These are phyloP conservation scores for Suncus etruscus DNA, from an alignment of 2,113 vertebrate species.

Conservation along the genomic window DNA sequence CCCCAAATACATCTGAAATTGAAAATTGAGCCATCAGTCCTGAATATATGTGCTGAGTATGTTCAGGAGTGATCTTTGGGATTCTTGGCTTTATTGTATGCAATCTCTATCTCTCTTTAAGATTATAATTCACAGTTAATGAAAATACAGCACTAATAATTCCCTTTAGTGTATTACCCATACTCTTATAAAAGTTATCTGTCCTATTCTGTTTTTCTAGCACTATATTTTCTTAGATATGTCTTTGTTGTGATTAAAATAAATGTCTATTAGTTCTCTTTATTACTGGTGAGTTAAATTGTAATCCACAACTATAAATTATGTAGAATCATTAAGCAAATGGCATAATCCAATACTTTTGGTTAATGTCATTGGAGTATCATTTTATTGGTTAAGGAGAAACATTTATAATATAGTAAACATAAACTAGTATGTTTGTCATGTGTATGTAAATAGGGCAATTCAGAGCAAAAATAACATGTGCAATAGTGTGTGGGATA, in stretches of 20 bases:
- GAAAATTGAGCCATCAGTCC: too few species aligned
- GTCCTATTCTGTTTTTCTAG: not conserved
- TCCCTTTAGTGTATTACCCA: not conserved
- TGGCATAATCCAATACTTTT: slow-evolving; percentile 36
- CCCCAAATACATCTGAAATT: too few species aligned
- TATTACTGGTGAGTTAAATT: slow-evolving; percentile 7
- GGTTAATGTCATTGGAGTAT: slow-evolving; percentile 36
- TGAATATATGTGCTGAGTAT: too few species aligned
- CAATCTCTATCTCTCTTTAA: too few species aligned
- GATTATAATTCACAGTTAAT: not conserved
- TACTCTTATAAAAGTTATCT: not conserved
- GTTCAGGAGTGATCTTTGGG: too few species aligned
- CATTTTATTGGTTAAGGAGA: slow-evolving; percentile 65
- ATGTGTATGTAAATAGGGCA: not conserved
- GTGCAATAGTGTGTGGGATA: slow-evolving; percentile 41
- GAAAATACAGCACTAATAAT: not conserved
- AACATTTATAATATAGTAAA: slow-evolving; percentile 24
- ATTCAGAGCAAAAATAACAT: slow-evolving; percentile 65
- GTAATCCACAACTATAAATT: slow-evolving; percentile 21
- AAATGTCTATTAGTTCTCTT: slow-evolving; percentile 48
- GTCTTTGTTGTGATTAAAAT: not conserved
- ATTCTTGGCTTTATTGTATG: too few species aligned
- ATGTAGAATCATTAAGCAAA: slow-evolving; percentile 55
- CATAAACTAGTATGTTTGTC: not conserved
- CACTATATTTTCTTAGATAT: not conserved